Percentiles rank a stretch among this genome's conserved stretches.
These are phyloP conservation scores for Ictalurus furcatus DNA, from an alignment of 2,113 vertebrate genomes.

Conservation along the genomic window DNA sequence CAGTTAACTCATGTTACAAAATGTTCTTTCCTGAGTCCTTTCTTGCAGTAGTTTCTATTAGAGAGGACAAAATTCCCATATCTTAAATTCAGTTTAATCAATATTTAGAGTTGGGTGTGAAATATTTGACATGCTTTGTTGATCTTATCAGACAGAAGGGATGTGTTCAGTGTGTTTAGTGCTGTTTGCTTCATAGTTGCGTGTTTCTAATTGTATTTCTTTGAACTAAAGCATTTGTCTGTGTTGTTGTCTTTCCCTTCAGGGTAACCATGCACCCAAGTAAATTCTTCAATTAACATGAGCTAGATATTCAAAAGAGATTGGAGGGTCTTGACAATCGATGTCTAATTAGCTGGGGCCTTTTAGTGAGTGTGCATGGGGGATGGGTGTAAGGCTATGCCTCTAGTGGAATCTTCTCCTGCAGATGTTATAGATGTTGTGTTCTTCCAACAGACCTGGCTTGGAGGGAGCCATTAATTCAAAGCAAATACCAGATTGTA, in stretches of 20 bases:
- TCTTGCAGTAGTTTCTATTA: not conserved
- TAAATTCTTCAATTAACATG: constrained; percentile 73
- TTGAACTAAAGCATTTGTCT: constrained; percentile 48
- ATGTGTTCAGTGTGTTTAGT: constrained; percentile 21
- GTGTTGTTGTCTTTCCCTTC: constrained; percentile 48
- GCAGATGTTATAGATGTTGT: constrained; percentile 47
- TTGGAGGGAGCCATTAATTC: constrained; percentile 78
- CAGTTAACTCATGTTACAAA: not conserved
- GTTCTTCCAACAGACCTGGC: constrained; percentile 70
- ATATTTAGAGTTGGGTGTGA: not conserved
- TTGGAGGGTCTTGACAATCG: constrained; percentile 68
- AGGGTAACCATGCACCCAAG: constrained; percentile 61
- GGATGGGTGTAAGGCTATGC: constrained; percentile 21
- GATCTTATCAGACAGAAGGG: not conserved
- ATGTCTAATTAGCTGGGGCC: constrained; percentile 73
- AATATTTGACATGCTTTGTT: not conserved
- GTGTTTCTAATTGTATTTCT: constrained; percentile 48
- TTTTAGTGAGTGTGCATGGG: constrained; percentile 51
- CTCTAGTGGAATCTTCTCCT: constrained; percentile 14
- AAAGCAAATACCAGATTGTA: constrained; percentile 79
- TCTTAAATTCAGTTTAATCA: not conserved
- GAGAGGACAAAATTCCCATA: not conserved
- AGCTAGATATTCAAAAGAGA: constrained; percentile 72
- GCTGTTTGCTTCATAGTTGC: constrained; percentile 29
- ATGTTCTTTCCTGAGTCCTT: not conserved